Conservation (phyloP, 1,140 invertebrate species). For the Nephila pilipes region DNA sequence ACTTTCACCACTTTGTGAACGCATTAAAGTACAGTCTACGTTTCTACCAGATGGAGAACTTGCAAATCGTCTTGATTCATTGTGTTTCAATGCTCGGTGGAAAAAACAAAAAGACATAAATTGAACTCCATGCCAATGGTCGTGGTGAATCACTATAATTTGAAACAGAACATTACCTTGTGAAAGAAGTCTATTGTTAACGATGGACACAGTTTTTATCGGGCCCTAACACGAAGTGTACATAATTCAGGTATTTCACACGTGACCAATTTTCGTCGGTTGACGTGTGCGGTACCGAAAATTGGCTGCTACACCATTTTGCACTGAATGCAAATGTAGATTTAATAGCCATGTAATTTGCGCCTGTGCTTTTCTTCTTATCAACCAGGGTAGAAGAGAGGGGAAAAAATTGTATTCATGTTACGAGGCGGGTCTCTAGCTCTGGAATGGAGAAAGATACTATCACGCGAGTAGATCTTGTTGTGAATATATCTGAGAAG, state of each 20-base stretch:
- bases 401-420: neutral
- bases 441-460: neutral
- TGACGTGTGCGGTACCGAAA: conserved; percentile 30
- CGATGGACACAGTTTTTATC: conserved; percentile 27
- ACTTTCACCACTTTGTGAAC: conserved; percentile 27
- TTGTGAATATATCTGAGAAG: neutral
- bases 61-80: neutral
- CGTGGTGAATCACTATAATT: conserved; percentile 21
- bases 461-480: neutral
- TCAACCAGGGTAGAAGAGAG: neutral
- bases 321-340: conserved; percentile 43
- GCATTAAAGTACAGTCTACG: neutral
- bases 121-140: neutral
- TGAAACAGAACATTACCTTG: neutral
- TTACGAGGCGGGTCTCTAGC: neutral
- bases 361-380: neutral
- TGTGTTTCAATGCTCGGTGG: neutral
- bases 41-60: neutral
- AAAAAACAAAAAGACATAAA: conserved; percentile 20
- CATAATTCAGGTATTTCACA: conserved; percentile 19
- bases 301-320: conserved; percentile 18
- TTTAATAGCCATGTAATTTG: conserved; percentile 33
- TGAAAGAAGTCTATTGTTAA: conserved; percentile 37
- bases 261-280: conserved; percentile 28
- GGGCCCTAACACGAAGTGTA: conserved; percentile 17